Percentiles rank a stretch among this genome's conserved stretches.
phyloP scores from a whole-genome alignment of 2,113 vertebrate genomes.

The Ascaphus truei region DNA sequence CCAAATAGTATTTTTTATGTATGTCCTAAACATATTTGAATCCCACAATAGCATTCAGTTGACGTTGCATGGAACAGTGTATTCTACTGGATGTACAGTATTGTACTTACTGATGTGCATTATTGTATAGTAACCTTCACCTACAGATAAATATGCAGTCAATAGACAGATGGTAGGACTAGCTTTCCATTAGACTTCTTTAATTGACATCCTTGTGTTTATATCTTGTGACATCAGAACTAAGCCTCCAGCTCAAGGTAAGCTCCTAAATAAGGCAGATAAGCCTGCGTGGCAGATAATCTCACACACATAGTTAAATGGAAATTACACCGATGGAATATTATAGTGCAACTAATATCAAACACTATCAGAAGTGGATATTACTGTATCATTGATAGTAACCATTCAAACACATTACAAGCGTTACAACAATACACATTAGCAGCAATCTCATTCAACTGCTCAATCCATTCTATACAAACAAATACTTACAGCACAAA shows the following conservation, averaged over 20 bases:
- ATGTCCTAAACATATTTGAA: too few species aligned
- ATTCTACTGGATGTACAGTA: too few species aligned
- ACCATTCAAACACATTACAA: too few species aligned
- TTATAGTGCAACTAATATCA: neutral
- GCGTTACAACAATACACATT: too few species aligned
- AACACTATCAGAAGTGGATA: neutral
- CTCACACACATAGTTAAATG: neutral
- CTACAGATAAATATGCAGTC: accelerated
- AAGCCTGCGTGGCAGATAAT: neutral
- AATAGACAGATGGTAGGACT: constrained; percentile 10
- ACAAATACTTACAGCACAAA: too few species aligned
- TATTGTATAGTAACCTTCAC: constrained; percentile 2
- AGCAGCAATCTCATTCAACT: too few species aligned
- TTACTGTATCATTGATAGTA: neutral
- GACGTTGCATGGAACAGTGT: too few species aligned
- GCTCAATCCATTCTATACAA: too few species aligned
- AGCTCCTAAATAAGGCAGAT: constrained; percentile 22
- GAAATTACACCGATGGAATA: neutral
- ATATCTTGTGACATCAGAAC: constrained; percentile 13
- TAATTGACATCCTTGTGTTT: constrained; percentile 24
- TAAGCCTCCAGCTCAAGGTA: constrained; percentile 1
- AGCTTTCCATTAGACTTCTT: constrained; percentile 3
- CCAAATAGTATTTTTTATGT: too few species aligned
- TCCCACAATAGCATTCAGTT: too few species aligned
- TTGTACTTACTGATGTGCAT: neutral